Evolutionary conservation across 2,113 vertebrate species (phyloP).

Genomic region (Athene noctua): DNA sequence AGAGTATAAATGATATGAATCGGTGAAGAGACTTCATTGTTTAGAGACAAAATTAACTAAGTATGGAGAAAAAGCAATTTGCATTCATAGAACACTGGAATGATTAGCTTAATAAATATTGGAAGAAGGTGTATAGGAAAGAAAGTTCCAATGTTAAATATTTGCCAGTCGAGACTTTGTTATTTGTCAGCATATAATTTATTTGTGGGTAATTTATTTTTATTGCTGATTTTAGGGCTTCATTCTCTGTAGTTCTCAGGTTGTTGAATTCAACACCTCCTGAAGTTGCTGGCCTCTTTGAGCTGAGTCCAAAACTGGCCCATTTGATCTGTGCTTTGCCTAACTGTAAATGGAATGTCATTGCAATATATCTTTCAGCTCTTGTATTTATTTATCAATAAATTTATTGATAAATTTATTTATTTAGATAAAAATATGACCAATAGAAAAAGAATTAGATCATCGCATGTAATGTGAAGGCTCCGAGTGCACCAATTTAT

Average conservation of each 20-base stretch:
- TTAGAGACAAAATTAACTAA: background rate
- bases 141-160: constrained; percentile 12
- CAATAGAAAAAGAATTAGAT: background rate
- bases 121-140: background rate
- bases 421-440: constrained; percentile 14
- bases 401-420: background rate
- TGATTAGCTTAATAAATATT: background rate
- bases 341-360: background rate
- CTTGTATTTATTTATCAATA: background rate
- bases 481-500: background rate
- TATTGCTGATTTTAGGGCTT: background rate
- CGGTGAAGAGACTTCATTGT: background rate
- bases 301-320: background rate
- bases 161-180: constrained; percentile 18
- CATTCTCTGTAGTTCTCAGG: background rate
- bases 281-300: background rate
- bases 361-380: background rate
- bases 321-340: background rate
- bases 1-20: background rate
- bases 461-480: background rate
- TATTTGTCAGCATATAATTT: constrained; percentile 34
- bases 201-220: constrained; percentile 36
- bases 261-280: background rate
- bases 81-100: background rate
- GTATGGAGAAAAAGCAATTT: background rate